Evolutionary conservation across 1,140 invertebrate species (phyloP).

Genomic region (Zelostemma sp.): DNA sequence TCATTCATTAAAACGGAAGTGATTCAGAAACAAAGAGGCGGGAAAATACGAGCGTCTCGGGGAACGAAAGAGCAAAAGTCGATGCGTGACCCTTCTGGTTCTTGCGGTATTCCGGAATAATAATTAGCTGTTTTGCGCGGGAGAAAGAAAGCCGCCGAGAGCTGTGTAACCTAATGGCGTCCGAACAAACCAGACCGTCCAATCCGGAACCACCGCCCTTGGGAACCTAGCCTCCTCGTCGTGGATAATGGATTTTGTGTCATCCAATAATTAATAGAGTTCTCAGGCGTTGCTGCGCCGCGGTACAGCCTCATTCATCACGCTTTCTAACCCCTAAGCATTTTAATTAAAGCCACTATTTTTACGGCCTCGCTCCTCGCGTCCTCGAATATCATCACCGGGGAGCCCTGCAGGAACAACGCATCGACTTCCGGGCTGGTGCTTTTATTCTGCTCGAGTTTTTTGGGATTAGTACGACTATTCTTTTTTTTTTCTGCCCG

Average conservation of each 20-base stretch:
- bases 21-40: too few species aligned
- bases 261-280: slow-evolving; percentile 71
- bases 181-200: slow-evolving; percentile 54
- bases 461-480: slow-evolving; percentile 18
- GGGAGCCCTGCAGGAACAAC: slow-evolving; percentile 31
- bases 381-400: slow-evolving; percentile 24
- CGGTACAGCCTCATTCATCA: slow-evolving; percentile 64
- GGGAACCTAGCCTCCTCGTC: slow-evolving; percentile 50
- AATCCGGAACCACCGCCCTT: slow-evolving; percentile 56
- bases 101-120: slow-evolving; percentile 37
- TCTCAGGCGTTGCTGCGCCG: slow-evolving; percentile 55
- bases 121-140: slow-evolving; percentile 51
- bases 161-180: slow-evolving; percentile 56
- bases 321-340: slow-evolving; percentile 69
- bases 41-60: too few species aligned
- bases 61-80: background rate
- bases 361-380: slow-evolving; percentile 42
- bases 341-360: slow-evolving; percentile 69
- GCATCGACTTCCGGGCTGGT: slow-evolving; percentile 31
- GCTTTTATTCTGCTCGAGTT: slow-evolving; percentile 12
- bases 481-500: too few species aligned
- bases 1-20: too few species aligned
- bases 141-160: slow-evolving; percentile 44
- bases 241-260: slow-evolving; percentile 69
- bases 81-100: slow-evolving; percentile 41